Evolutionary conservation across 2,797 vertebrate species (phyloP), one percentile per base, ranked within the genome.

Genomic region (Bovichtus diacanthus): DNA sequence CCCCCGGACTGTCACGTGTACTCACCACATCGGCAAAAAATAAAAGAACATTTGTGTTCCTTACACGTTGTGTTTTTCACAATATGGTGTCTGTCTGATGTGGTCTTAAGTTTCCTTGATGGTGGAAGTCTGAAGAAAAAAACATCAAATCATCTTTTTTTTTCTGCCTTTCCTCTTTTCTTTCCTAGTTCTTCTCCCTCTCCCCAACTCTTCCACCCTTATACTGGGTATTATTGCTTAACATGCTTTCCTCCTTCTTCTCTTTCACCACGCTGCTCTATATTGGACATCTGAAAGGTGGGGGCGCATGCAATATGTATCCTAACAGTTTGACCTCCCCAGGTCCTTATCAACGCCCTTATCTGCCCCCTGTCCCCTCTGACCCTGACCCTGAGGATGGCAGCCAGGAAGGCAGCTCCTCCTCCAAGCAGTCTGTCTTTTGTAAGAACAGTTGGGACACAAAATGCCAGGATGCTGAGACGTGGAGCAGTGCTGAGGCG

Each of bases 401-500:
- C 69, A 88, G 86, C 81, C 80, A 73, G 90, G 95, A 87, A 83
- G 94, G 86, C 95, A 95, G 85, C 90, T 96, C 94, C 91, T 95
- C 87, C 90, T 97, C 96, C 5, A 95, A 95, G 81, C 95, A 95
- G 72, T 94, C 97, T 50, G 92, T 94, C 78, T 94, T 85, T 78
- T 96, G 95, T 90, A 96, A 96, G 84, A 97, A 96, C 6, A 96
- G 95, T 62, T 98, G 97, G 97, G 96, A 96, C 78, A 94, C 95
- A 87, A 94, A 94, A 81, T 92, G 88, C 21, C 95, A 96, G 66
- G 96, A 97, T 21, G 53, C 92, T 21, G 96, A 97, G 90, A 93
- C 96, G 19, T 98, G 98, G 98, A 97, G 97, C 91, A 97, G 97
- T 75, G 94, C 92, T 0, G 97, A 98, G 77, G 97, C 97, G 70